Percentiles rank a stretch among this genome's conserved stretches.
phyloP scores from a whole-genome alignment of 2,888 invertebrate species.

The Biston betularia region DNA sequence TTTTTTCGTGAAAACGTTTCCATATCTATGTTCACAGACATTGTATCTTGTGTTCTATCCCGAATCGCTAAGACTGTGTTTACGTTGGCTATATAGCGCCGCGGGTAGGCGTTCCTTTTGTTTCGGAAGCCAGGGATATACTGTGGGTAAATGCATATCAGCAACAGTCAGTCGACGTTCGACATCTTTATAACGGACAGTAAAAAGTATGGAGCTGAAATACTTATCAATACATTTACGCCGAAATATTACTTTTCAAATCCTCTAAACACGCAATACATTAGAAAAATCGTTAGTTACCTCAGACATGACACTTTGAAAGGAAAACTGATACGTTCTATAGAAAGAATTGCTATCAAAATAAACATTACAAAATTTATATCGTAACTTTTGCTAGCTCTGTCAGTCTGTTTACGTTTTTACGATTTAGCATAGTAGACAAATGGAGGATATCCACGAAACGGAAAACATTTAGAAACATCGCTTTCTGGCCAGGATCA shows the following conservation, averaged over 20 bases:
- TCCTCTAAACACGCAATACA: not conserved
- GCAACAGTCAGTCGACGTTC: slow-evolving; percentile 67
- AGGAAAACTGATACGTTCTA: not conserved
- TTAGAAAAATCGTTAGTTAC: not conserved
- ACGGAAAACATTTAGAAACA: slow-evolving; percentile 30
- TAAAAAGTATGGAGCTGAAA: slow-evolving; percentile 61
- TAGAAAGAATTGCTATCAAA: not conserved
- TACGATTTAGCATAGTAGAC: slow-evolving; percentile 25
- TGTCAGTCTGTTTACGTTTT: slow-evolving; percentile 49
- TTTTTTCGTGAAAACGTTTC: slow-evolving; percentile 78
- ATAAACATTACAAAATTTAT: not conserved
- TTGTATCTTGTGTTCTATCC: slow-evolving; percentile 54
- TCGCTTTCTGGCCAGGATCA: slow-evolving; percentile 22
- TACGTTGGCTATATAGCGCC: slow-evolving; percentile 37
- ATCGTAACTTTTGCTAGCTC: slow-evolving; percentile 20
- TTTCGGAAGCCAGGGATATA: slow-evolving; percentile 73
- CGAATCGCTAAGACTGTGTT: slow-evolving; percentile 39
- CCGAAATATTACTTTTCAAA: not conserved
- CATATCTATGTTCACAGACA: slow-evolving; percentile 80
- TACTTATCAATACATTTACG: slow-evolving; percentile 20
- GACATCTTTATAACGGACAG: slow-evolving; percentile 68
- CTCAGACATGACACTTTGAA: slow-evolving; percentile 3
- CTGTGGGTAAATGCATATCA: slow-evolving; percentile 81
- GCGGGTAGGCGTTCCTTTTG: slow-evolving; percentile 68
- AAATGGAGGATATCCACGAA: slow-evolving; percentile 18